phyloP scores from a whole-genome alignment of 2,113 vertebrate genomes.

The Epinephelus lanceolatus region DNA sequence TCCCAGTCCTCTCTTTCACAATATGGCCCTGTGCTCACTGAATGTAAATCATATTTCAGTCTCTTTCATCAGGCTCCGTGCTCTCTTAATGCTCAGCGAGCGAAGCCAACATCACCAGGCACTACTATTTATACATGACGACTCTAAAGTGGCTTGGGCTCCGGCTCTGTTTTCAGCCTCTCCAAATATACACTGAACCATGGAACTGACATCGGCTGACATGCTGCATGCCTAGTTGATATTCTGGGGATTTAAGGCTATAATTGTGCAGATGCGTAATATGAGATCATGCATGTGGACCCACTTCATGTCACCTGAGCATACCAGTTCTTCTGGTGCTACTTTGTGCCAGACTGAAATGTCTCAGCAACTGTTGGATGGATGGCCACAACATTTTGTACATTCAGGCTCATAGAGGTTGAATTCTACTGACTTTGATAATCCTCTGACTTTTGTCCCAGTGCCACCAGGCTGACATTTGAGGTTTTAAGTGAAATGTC shows the following conservation, averaged over 20 bases:
- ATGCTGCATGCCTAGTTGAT: conserved; percentile 36
- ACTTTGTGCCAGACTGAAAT: neutral
- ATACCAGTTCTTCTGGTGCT: neutral
- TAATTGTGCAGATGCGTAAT: conserved; percentile 61
- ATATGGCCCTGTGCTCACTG: conserved; percentile 42
- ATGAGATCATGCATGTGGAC: conserved; percentile 31
- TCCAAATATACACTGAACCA: conserved; percentile 62
- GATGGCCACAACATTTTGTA: neutral
- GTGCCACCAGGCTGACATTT: neutral
- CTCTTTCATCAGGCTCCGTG: conserved; percentile 79
- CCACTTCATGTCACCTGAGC: conserved; percentile 30
- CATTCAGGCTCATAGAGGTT: neutral
- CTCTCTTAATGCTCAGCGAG: conserved; percentile 57
- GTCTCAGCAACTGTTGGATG: neutral
- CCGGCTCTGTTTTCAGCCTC: conserved; percentile 69
- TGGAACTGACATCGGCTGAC: conserved; percentile 46
- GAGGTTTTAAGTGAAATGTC: neutral
- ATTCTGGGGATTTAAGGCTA: conserved; percentile 62
- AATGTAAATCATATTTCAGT: conserved; percentile 80
- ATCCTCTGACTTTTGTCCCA: neutral
- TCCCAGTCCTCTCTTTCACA: conserved; percentile 43
- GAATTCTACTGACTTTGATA: neutral
- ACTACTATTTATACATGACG: conserved; percentile 73
- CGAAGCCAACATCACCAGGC: conserved; percentile 56
- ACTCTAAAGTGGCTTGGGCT: conserved; percentile 48